Evolutionary conservation across 2,888 invertebrate species (phyloP), one percentile per base, ranked within the genome.

Genomic region (Neoscelio sp.): DNA sequence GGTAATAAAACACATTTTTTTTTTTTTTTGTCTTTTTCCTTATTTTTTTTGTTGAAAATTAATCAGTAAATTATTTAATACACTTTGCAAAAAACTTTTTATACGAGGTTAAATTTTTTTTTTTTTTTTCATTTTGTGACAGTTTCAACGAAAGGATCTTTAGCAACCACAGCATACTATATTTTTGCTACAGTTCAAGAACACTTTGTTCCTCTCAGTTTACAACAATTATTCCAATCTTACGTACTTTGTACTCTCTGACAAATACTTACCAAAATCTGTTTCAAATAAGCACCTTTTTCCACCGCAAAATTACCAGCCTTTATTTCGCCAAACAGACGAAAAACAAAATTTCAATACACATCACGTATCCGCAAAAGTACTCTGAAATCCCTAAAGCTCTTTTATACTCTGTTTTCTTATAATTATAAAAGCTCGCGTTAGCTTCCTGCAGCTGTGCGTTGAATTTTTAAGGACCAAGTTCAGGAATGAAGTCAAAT

Each of bases 381-480:
- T 48, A 13, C 20, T 5, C 17, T 18, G 33, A 64, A 38, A 26
- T 40, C 1, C 17, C 12, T 28, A 15, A 50, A 28, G 12, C 50
- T 23, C 40, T 50, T 60, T 46, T 23, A 6, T 28, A 13, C 33
- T 2, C 20, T 18, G 23, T 60, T 20, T 44, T 40, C 30, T 12
- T 28, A 12, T 46, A 60, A 60, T 60, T 46, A 46, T 60, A 46
- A 60, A 60, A 60, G 60, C 46, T 46, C 33, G 33, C n/a, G 8
- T 12, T 58, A 44, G 6, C 10, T 28, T 58, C 44, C 1, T 30
- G n/a, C 20, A 13, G 35, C 17, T 26, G 35, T 17, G 33, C 12
- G 4, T 50, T 48, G 23, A 23, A 64, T 64, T 40, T 50, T 64
- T 40, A 6, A 52, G 5, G n/a, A 40, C 10, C 2, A 42, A 65